Base-by-base conservation (phyloP, 2,113 vertebrate genomes). In the Herpetotheres cachinnans region DNA sequence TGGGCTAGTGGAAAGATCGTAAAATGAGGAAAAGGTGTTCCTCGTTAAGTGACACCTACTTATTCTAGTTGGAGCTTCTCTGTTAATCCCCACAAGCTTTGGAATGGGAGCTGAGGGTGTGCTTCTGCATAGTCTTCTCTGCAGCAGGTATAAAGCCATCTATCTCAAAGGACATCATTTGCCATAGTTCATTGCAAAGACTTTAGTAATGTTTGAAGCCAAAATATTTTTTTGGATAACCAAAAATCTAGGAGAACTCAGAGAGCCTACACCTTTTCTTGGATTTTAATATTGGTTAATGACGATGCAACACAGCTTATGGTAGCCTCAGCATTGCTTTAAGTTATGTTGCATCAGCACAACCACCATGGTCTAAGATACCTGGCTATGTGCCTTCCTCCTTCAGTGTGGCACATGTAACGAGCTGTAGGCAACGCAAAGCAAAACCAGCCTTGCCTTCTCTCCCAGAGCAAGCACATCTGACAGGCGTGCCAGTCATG, bases 311-410 rank as follows among this genome's bases (percentile, higher is more conserved):
- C 42, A 8, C 8, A 62, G 30, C 3, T 26, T 12, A 14, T 1
- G 22, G 62, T 32, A 77, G 32, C 17, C 25, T 42, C 59, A 36
- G 47, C 40, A 9, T 8, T 11, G 21, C 56, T 27, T 18, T 30
- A 44, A 49, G 14, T 27, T 47, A 10, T 16, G 69, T 61, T 42
- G 29, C 65, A 59, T 38, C 72, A 71, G 71, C 82, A 83, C 14
- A 49, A 2, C 3, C 2, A 3, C 26, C 1, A 0, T 7, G 56
- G 42, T 6, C 38, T n/a, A 12, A 54, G 55, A 36, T 1, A 58
- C 34, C 32, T 36, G 47, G 26, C 19, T 27, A 32, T 27, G 4
- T 0, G 0, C 12, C 40, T 26, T 24, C 36, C 63, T 74, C 55
- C 42, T 69, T 30, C 77, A 36, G 11, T 0, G 0, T 54, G 46